Percentiles rank a stretch among this genome's conserved stretches.
Conservation (phyloP, 37 sponge, comb jelly and placozoan genomes). For the Mnemiopsis leidyi region DNA sequence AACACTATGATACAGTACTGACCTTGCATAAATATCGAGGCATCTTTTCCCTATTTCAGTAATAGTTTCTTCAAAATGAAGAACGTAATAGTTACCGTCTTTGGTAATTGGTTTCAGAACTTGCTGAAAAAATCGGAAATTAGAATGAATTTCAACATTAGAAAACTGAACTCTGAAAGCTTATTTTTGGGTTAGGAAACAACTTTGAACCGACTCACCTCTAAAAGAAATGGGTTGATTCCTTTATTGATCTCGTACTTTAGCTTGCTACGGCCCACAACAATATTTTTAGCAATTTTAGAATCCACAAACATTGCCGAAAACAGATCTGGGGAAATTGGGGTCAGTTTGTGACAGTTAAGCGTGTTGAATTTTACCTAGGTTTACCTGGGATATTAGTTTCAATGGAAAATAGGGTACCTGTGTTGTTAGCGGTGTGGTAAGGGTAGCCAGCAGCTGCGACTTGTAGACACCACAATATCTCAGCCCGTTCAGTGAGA, state of each 20-base stretch:
- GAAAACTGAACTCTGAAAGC: too few species aligned
- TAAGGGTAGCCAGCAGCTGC: conserved; percentile 21
- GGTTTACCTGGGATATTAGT: too few species aligned
- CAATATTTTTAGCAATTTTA: conserved; percentile 34
- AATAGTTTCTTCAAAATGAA: neutral
- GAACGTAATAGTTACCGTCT: neutral
- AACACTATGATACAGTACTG: too few species aligned
- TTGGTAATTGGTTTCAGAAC: neutral
- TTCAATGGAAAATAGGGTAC: too few species aligned
- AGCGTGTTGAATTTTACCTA: too few species aligned
- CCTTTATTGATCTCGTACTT: conserved; percentile 51
- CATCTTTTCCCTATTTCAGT: neutral
- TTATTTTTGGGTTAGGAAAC: too few species aligned
- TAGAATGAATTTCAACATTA: too few species aligned
- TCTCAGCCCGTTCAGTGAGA: conserved; percentile 20
- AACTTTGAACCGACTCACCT: neutral
- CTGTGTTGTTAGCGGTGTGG: conserved; percentile 7
- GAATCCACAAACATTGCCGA: conserved; percentile 27
- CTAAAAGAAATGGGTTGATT: neutral
- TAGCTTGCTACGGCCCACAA: neutral
- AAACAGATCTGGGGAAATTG: conserved; percentile 16
- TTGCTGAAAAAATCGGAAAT: conserved; percentile 10
- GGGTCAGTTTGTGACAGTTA: too few species aligned
- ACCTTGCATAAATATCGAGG: conserved; percentile 37
- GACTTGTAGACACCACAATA: conserved; percentile 48